Conservation (phyloP, 2,797 vertebrate species). For the Ambastaia sidthimunki region DNA sequence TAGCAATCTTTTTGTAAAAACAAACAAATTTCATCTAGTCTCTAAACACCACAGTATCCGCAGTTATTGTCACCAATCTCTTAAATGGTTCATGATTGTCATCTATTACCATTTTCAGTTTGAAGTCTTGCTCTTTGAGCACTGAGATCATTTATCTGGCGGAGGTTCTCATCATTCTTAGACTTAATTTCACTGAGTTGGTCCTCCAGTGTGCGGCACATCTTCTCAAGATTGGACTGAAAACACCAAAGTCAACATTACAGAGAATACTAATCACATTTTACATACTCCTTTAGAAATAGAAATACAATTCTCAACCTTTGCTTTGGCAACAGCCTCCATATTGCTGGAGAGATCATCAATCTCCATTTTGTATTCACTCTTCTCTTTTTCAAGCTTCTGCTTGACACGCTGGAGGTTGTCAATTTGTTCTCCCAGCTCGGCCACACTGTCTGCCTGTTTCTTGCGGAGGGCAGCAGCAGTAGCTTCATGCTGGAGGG, state of each 20-base stretch:
- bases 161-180: constrained; percentile 82
- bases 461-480: constrained; percentile 83
- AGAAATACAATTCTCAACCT: constrained; percentile 71
- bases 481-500: constrained; percentile 87
- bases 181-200: constrained; percentile 83
- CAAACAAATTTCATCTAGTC: not conserved
- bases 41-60: no score
- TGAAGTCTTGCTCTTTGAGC: constrained; percentile 84
- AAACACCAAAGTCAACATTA: constrained; percentile 35
- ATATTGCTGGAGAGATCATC: constrained; percentile 86
- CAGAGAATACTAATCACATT: constrained; percentile 61
- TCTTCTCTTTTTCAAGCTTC: constrained; percentile 91
- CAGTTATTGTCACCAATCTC: not conserved
- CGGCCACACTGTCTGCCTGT: constrained; percentile 84
- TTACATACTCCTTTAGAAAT: constrained; percentile 11
- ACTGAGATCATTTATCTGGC: constrained; percentile 80
- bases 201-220: constrained; percentile 85
- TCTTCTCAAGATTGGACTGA: constrained; percentile 86
- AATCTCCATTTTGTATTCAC: constrained; percentile 89
- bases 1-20: no score
- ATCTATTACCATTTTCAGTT: constrained; percentile 84
- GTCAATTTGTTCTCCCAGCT: constrained; percentile 88
- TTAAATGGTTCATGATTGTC: not conserved
- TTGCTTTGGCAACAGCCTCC: constrained; percentile 84
- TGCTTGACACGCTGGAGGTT: constrained; percentile 89